Percentiles rank a stretch among this genome's conserved stretches.
Evolutionary conservation across 2,113 vertebrate genomes (phyloP).

Genomic region (Rhagologus leucostigma): DNA sequence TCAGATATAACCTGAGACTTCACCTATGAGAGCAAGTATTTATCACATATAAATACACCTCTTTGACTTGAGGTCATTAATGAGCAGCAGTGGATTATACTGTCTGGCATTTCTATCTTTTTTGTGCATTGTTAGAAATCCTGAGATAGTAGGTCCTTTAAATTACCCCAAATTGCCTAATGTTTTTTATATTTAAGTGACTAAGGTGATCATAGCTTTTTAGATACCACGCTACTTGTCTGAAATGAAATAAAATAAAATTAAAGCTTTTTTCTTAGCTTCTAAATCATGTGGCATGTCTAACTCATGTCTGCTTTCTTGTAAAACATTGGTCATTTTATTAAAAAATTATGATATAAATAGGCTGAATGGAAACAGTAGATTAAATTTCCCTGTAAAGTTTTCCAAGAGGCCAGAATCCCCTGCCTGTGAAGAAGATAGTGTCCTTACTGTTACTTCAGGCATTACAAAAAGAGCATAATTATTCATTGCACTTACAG

Average conservation of each 20-base stretch:
- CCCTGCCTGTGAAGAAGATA: not conserved
- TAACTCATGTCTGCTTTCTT: not conserved
- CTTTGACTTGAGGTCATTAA: not conserved
- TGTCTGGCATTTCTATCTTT: not conserved
- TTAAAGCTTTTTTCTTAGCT: not conserved
- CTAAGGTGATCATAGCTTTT: not conserved
- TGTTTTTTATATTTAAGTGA: not conserved
- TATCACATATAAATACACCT: not conserved
- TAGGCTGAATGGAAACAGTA: not conserved
- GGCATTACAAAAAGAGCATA: not conserved
- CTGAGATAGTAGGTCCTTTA: not conserved
- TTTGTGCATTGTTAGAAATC: not conserved
- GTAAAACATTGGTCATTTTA: not conserved
- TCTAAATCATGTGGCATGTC: not conserved
- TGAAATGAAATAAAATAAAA: not conserved
- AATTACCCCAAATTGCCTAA: not conserved
- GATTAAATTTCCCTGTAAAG: not conserved
- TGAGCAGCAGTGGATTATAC: not conserved
- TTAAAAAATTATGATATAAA: not conserved
- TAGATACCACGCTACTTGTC: not conserved
- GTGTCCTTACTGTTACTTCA: not conserved
- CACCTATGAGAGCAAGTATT: not conserved
- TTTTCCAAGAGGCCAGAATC: not conserved
- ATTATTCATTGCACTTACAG: not conserved
- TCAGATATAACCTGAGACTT: not conserved